Conservation (phyloP, 2,888 invertebrate species). For the Pyralis farinalis region DNA sequence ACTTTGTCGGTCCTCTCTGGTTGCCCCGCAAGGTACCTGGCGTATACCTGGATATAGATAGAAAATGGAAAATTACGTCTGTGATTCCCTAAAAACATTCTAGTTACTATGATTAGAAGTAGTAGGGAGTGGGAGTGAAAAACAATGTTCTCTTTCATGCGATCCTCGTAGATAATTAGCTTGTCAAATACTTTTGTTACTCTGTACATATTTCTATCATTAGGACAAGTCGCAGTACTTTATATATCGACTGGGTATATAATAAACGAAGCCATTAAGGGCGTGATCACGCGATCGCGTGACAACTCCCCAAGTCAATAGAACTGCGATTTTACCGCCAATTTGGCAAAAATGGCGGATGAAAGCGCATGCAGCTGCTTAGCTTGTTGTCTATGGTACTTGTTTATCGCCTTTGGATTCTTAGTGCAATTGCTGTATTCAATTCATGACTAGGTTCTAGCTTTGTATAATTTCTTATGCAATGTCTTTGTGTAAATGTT, state of each 20-base stretch:
- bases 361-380: slow-evolving; percentile 54
- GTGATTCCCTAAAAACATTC: no score
- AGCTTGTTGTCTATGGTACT: slow-evolving; percentile 34
- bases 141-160: no score
- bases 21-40: no score
- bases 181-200: neutral
- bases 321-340: slow-evolving; percentile 47
- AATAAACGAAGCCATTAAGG: slow-evolving; percentile 17
- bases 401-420: slow-evolving; percentile 39
- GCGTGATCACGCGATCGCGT: slow-evolving; percentile 49
- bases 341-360: slow-evolving; percentile 62
- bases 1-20: no score
- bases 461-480: slow-evolving; percentile 9
- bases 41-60: no score
- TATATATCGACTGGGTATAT: slow-evolving; percentile 11
- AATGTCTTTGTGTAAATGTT: slow-evolving; percentile 1
- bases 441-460: slow-evolving; percentile 34
- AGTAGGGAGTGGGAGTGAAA: no score
- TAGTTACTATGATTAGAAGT: no score
- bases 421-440: slow-evolving; percentile 47
- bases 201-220: neutral
- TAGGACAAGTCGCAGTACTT: neutral
- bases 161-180: no score
- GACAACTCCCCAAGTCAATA: slow-evolving; percentile 19
- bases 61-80: no score